Conservation (phyloP, 1,140 invertebrate species). For the Triops cancriformis region DNA sequence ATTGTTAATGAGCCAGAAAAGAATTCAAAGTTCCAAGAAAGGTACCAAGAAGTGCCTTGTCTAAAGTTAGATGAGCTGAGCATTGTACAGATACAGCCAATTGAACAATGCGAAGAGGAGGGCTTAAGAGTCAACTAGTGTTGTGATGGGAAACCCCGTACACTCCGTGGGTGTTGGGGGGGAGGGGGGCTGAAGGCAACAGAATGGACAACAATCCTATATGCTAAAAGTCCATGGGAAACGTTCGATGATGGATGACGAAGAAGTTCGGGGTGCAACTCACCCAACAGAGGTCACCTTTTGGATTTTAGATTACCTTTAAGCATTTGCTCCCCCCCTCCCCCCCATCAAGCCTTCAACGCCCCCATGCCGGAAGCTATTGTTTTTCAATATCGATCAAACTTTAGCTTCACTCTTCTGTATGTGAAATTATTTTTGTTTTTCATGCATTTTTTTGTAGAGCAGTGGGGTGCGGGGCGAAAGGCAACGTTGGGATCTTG, state of each 20-base stretch:
- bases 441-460: too few species aligned
- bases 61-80: neutral
- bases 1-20: conserved; percentile 1
- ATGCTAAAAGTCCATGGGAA: neutral
- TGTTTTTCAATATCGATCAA: conserved; percentile 14
- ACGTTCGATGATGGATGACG: neutral
- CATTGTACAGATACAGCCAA: neutral
- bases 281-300: too few species aligned
- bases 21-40: neutral
- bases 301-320: too few species aligned
- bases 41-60: conserved; percentile 12
- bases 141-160: neutral
- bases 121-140: neutral
- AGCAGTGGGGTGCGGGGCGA: too few species aligned
- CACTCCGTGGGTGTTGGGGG: neutral
- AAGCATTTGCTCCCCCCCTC: too few species aligned
- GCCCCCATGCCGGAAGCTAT: neutral
- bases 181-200: neutral
- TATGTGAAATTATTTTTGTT: neutral
- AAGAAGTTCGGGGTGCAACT: neutral
- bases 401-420: neutral
- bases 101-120: neutral
- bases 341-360: too few species aligned
- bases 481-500: neutral
- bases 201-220: neutral